Evolutionary conservation across 1,140 invertebrate genomes (phyloP), one percentile per base, ranked within the genome.

Genomic region (Metaphire vulgaris): DNA sequence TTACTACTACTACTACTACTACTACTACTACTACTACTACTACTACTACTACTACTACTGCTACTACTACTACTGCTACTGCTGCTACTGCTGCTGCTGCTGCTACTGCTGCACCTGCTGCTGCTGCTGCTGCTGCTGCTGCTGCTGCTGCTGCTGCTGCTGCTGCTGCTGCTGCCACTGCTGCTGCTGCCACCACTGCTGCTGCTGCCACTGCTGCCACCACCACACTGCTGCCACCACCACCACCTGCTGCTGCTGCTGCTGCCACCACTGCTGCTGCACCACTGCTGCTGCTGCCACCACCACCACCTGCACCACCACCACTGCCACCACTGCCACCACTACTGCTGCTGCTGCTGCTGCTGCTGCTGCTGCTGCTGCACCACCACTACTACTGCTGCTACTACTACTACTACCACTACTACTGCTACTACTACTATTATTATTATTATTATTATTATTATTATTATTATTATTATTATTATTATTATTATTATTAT

Each of bases 11-110:
- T 56, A 56, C 41, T 56, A 56, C 41, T 56, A 56, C 41, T 56
- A 56, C 41, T 56, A 56, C 41, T 56, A 56, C 41, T 56, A 56
- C 41, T 56, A 56, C 41, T 56, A 56, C 41, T 56, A 56, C 41
- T 56, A 56, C 41, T 56, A 56, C 41, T 56, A 56, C 41, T 56
- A 56, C 41, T 56, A 56, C 41, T 56, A 56, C 41, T 56, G 21
- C 41, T 56, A 56, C 41, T 56, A 56, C 41, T 56, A 56, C 41
- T 56, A 56, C 41, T 56, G 21, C 41, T 56, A 56, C 41, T 56
- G 21, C 41, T 21, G 21, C 41, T 56, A 56, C 41, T 56, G 41
- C 21, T 56, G 41, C 41, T 56, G 41, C 41, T 56, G 41, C 41
- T 56, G 41, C 41, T 56, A 12, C 41, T 56, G 41, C 41, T 56